Conservation (phyloP, 2,113 vertebrate genomes). For the Edolisoma coerulescens region DNA sequence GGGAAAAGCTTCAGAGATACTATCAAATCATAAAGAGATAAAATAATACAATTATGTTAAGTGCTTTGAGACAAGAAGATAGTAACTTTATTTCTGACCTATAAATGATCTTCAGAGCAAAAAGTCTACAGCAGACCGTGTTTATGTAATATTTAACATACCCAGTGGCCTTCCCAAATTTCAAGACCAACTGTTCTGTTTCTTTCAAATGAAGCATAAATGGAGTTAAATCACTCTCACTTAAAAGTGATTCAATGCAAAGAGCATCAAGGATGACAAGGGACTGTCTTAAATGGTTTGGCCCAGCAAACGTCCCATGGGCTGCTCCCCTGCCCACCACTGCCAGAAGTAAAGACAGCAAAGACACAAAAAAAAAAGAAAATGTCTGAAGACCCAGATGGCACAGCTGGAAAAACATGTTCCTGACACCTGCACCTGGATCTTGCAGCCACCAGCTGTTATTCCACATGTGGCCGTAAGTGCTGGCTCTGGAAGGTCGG, state of each 20-base stretch:
- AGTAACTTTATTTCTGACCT: background rate
- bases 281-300: background rate
- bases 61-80: background rate
- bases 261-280: conserved; percentile 19
- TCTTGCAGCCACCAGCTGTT: conserved; percentile 63
- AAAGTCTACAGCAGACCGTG: background rate
- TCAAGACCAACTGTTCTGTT: conserved; percentile 26
- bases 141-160: conserved; percentile 6
- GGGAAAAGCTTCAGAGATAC: background rate
- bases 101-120: background rate
- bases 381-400: conserved; percentile 59
- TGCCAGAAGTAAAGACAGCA: conserved; percentile 37
- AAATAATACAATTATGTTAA: background rate
- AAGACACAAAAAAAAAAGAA: conserved; percentile 42
- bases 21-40: background rate
- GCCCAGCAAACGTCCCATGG: background rate
- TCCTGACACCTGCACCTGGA: conserved; percentile 69
- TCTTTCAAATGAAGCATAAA: background rate
- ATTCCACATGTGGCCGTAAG: conserved; percentile 55
- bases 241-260: conserved; percentile 4
- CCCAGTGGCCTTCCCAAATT: background rate
- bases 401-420: conserved; percentile 59
- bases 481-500: conserved; percentile 54
- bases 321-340: background rate
- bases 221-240: background rate